A percentile compares a stretch with the other conserved stretches of the same genome.
Evolutionary conservation across 2,113 vertebrate genomes (phyloP).

Genomic region (Apistogramma diplotaenia): DNA sequence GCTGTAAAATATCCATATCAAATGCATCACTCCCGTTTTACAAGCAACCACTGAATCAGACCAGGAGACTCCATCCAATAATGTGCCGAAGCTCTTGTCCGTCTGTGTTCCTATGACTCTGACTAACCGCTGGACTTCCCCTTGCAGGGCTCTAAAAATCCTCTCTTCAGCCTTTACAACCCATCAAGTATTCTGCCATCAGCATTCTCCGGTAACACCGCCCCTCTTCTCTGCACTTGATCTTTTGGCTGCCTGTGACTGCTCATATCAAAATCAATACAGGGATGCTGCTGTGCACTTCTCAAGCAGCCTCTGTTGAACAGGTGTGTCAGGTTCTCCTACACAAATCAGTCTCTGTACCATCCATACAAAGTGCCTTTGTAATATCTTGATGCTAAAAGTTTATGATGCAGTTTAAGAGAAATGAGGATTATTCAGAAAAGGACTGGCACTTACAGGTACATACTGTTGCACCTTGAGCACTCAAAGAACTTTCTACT

Average conservation of each 20-base stretch:
- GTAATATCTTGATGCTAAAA: not conserved
- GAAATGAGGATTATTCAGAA: not conserved
- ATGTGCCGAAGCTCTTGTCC: not conserved
- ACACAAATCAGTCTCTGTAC: not conserved
- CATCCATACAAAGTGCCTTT: not conserved
- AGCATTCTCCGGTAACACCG: slow-evolving; percentile 14
- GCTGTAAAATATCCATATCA: slow-evolving; percentile 5
- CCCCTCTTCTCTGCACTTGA: not conserved
- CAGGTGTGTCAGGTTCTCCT: not conserved
- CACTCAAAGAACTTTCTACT: not conserved
- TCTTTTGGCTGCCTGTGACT: slow-evolving; percentile 12
- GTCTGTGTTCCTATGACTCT: slow-evolving; percentile 17
- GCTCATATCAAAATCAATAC: slow-evolving; percentile 44
- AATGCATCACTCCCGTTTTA: not conserved
- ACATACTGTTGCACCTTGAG: too few species aligned
- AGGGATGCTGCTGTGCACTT: not conserved
- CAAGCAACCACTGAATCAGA: slow-evolving; percentile 3
- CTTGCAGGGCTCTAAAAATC: slow-evolving; percentile 13
- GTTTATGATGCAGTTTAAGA: not conserved
- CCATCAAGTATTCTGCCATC: slow-evolving; percentile 45
- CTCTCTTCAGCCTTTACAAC: slow-evolving; percentile 23
- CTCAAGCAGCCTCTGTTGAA: slow-evolving; percentile 1
- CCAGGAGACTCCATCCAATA: not conserved
- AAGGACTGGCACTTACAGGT: not conserved
- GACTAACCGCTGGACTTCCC: slow-evolving; percentile 2